These are phyloP conservation scores for Cataglyphis rosenhaueri DNA, from an alignment of 2,888 invertebrate species.

Conservation along the genomic window DNA sequence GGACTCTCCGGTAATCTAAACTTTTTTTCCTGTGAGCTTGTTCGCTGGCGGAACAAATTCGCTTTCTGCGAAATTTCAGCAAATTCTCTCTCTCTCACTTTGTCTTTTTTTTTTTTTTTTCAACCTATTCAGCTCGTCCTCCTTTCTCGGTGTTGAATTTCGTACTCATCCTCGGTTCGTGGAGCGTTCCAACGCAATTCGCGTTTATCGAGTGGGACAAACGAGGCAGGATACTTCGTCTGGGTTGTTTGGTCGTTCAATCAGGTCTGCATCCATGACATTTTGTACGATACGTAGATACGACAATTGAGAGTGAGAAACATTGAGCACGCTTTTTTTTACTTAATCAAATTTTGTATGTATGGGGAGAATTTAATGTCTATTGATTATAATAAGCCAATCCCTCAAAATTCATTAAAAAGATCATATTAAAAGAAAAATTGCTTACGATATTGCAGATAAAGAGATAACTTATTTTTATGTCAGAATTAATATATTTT, in stretches of 20 bases:
- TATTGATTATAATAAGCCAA: background rate
- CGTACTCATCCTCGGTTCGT: constrained; percentile 62
- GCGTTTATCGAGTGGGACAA: constrained; percentile 67
- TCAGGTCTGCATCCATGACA: constrained; percentile 59
- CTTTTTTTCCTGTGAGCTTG: constrained; percentile 24
- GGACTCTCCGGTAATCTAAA: constrained; percentile 38
- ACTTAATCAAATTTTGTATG: background rate
- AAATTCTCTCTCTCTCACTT: constrained; percentile 7
- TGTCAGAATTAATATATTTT: background rate
- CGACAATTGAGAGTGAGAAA: constrained; percentile 25
- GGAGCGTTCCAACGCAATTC: constrained; percentile 64
- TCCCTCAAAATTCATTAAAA: background rate
- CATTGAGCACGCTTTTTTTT: background rate
- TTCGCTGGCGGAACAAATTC: constrained; percentile 47
- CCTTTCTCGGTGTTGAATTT: constrained; percentile 52
- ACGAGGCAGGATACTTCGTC: constrained; percentile 48
- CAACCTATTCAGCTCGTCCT: constrained; percentile 30
- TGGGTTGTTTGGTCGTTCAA: constrained; percentile 63
- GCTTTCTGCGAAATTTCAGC: constrained; percentile 46
- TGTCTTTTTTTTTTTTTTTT: background rate
- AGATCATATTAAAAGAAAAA: background rate
- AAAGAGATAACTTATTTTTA: background rate
- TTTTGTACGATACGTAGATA: constrained; percentile 51
- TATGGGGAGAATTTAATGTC: background rate
- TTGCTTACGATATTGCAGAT: background rate